Percentiles rank a stretch among this genome's conserved stretches.
phyloP scores from a whole-genome alignment of 1,140 invertebrate genomes.

The Heliconius nattereri region DNA sequence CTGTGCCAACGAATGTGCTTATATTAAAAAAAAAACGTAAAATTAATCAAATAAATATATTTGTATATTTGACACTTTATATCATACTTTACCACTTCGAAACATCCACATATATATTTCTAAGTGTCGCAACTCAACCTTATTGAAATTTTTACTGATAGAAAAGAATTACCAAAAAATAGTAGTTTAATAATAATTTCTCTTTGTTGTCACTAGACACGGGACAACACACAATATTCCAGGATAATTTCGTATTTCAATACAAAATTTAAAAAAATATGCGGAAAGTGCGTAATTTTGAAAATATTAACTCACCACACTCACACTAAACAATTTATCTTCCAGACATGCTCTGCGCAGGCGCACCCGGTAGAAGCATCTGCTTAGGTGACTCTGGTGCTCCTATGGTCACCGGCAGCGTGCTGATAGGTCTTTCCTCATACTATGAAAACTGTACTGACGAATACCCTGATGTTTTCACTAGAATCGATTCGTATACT shows the following conservation, averaged over 20 bases:
- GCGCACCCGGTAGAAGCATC: constrained; percentile 40
- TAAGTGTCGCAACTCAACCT: too few species aligned
- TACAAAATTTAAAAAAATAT: too few species aligned
- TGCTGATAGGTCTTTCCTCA: constrained; percentile 52
- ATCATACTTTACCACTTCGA: background rate
- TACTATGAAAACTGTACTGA: constrained; percentile 50
- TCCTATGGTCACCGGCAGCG: constrained; percentile 52
- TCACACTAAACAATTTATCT: constrained; percentile 24
- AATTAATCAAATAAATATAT: too few species aligned
- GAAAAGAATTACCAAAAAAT: too few species aligned
- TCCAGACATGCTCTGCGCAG: constrained; percentile 57
- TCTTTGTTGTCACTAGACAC: too few species aligned
- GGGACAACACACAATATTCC: background rate
- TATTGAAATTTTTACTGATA: too few species aligned
- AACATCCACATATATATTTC: too few species aligned
- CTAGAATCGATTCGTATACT: constrained; percentile 54
- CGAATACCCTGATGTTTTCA: constrained; percentile 57
- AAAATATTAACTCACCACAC: background rate
- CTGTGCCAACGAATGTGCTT: too few species aligned
- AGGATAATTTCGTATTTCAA: too few species aligned
- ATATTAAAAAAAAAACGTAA: too few species aligned
- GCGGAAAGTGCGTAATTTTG: too few species aligned
- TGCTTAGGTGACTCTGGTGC: constrained; percentile 62
- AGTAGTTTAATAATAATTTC: too few species aligned
- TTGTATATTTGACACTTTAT: background rate